Percentiles rank a stretch among this genome's conserved stretches.
Conservation (phyloP, 2,113 vertebrate genomes). For the Anoplopoma fimbria region DNA sequence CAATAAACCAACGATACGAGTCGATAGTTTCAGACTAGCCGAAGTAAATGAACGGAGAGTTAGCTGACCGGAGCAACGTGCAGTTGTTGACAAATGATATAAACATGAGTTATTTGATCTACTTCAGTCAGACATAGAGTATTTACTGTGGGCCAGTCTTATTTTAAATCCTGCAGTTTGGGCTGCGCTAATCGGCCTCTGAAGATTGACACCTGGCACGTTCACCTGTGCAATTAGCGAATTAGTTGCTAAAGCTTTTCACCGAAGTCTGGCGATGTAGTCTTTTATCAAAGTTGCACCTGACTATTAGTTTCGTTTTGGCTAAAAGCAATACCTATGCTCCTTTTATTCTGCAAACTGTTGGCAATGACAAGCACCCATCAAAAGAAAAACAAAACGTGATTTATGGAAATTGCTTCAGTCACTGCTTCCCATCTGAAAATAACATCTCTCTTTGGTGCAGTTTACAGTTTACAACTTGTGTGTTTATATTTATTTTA, state of each 20-base stretch:
- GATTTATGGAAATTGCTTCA: too few species aligned
- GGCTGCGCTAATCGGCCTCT: constrained; percentile 27
- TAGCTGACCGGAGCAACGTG: neutral
- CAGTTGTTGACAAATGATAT: neutral
- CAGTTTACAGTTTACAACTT: neutral
- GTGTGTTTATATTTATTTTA: too few species aligned
- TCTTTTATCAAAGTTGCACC: neutral
- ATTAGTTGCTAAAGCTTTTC: neutral
- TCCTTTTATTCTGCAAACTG: neutral
- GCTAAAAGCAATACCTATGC: fast-evolving
- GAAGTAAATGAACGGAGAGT: neutral
- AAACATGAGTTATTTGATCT: neutral
- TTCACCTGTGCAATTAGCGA: constrained; percentile 32
- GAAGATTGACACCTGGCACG: constrained; percentile 22
- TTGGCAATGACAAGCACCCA: neutral
- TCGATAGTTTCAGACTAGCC: neutral
- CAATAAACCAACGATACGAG: neutral
- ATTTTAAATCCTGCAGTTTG: neutral
- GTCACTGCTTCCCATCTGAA: neutral
- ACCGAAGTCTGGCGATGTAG: neutral
- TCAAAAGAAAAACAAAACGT: neutral
- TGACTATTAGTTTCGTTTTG: neutral
- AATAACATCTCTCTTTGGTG: neutral
- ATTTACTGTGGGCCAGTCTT: neutral
- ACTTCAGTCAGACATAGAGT: neutral